Base-by-base conservation (phyloP, 1,140 invertebrate species). In the Lethocerus indicus region DNA sequence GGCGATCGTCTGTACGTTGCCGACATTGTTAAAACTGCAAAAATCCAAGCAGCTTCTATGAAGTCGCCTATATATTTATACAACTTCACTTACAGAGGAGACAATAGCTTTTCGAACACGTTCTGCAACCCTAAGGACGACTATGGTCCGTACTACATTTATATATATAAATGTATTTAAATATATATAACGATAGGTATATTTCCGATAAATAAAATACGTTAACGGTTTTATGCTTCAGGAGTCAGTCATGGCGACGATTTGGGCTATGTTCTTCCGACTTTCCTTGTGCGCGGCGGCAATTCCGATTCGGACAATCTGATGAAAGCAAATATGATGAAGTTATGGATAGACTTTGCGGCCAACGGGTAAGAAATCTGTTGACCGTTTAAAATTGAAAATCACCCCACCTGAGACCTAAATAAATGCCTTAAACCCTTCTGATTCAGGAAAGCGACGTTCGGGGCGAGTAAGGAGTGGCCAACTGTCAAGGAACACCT, bases 201-300 rank as follows among this genome's bases (percentile, higher is more conserved):
- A n/a, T n/a, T n/a, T n/a, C n/a, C n/a, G n/a, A n/a, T n/a, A n/a
- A n/a, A n/a, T n/a, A n/a, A n/a, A n/a, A n/a, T n/a, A n/a, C n/a
- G n/a, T n/a, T n/a, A n/a, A n/a, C 12, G 23, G 28, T 26, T 32
- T 45, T 26, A 16, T 54, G 50, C 51, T 58, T 13, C 55, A 76
- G 75, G 75, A 53, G 73, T 76, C 1, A 65, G 66, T 49, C 76
- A 79, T 55, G 74, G 62, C 3, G 76, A 79, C 55, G 77, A 79
- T 55, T 56, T 63, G 13, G 60, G 61, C 13, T 61, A 67, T 43
- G 54, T 72, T 14, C 47, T 72, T n/a, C n/a, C n/a, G n/a, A n/a
- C n/a, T n/a, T n/a, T n/a, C n/a, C n/a, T n/a, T n/a, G n/a, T n/a
- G n/a, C n/a, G n/a, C n/a, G n/a, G n/a, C n/a, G n/a, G n/a, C n/a